Percentiles rank a stretch among this genome's conserved stretches.
phyloP scores from a whole-genome alignment of 2,888 invertebrate species.

The Argyresthia goedartella region DNA sequence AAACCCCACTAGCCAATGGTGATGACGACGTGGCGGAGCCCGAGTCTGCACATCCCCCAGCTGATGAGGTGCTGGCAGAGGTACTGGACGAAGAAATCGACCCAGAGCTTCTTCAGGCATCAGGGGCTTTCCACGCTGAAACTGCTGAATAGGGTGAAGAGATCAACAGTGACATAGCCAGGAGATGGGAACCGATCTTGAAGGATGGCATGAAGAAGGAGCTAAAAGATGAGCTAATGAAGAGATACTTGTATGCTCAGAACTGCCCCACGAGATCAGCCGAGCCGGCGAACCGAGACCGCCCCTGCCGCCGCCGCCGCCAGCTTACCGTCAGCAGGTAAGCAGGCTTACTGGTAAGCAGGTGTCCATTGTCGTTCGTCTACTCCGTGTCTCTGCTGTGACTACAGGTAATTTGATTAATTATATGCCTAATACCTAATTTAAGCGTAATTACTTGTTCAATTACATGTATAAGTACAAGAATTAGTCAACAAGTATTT shows the following conservation, averaged over 20 bases:
- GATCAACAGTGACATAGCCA: slow-evolving; percentile 2
- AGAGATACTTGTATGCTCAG: slow-evolving; percentile 2
- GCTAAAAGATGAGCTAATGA: slow-evolving; percentile 1
- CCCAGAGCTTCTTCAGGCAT: not conserved
- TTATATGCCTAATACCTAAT: too few species aligned
- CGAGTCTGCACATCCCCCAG: too few species aligned
- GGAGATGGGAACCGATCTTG: slow-evolving; percentile 1
- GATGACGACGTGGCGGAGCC: not conserved
- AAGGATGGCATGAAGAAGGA: slow-evolving; percentile 5
- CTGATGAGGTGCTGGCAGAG: too few species aligned
- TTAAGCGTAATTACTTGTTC: too few species aligned
- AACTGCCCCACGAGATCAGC: not conserved
- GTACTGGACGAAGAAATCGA: too few species aligned
- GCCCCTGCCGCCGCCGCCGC: not conserved
- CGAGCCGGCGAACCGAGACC: too few species aligned
- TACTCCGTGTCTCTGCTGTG: too few species aligned
- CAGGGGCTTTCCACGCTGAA: slow-evolving; percentile 3
- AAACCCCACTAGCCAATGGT: not conserved
- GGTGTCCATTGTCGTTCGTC: too few species aligned
- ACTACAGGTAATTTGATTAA: too few species aligned
- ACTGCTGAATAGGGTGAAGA: slow-evolving; percentile 6
- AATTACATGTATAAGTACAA: too few species aligned
- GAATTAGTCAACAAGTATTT: too few species aligned
- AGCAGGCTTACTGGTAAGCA: too few species aligned
- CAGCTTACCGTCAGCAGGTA: not conserved